Percentiles rank a stretch among this genome's conserved stretches.
These are phyloP conservation scores for Copidosoma aretas DNA, from an alignment of 2,888 invertebrate genomes.

Conservation along the genomic window DNA sequence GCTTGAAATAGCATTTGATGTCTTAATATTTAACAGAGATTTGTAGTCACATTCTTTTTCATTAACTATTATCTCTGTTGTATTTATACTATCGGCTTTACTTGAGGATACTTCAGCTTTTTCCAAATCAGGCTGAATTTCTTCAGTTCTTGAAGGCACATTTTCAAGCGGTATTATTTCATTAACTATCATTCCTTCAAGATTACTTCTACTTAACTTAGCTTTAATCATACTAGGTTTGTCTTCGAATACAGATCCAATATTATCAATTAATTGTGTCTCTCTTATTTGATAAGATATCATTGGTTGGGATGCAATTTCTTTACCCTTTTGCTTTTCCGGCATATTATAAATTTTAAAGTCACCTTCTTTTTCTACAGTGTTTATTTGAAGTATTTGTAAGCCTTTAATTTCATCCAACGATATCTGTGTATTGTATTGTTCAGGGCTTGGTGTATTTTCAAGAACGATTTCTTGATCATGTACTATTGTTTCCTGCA, in stretches of 20 bases:
- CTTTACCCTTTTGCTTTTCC: constrained; percentile 65
- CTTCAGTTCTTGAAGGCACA: constrained; percentile 60
- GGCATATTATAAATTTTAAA: constrained; percentile 66
- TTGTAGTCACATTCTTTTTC: constrained; percentile 65
- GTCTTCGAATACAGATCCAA: constrained; percentile 58
- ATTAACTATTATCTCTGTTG: constrained; percentile 64
- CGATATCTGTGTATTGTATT: constrained; percentile 62
- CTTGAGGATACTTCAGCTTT: constrained; percentile 61
- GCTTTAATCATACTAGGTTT: constrained; percentile 61
- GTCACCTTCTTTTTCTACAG: constrained; percentile 71
- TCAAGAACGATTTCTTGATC: constrained; percentile 69
- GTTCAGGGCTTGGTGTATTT: constrained; percentile 56
- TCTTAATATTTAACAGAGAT: constrained; percentile 55
- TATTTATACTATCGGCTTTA: constrained; percentile 63
- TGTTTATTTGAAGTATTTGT: constrained; percentile 69
- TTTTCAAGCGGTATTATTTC: constrained; percentile 68
- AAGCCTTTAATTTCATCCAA: constrained; percentile 70
- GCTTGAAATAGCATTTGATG: constrained; percentile 62
- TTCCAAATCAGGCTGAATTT: constrained; percentile 59
- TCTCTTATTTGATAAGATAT: constrained; percentile 65
- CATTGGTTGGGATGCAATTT: constrained; percentile 64
- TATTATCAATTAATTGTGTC: constrained; percentile 61
- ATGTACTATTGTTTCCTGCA: constrained; percentile 69
- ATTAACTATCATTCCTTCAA: constrained; percentile 65
- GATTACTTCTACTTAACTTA: constrained; percentile 58